Base-by-base conservation (phyloP, 2,888 invertebrate species). In the Stratiomys singularior region DNA sequence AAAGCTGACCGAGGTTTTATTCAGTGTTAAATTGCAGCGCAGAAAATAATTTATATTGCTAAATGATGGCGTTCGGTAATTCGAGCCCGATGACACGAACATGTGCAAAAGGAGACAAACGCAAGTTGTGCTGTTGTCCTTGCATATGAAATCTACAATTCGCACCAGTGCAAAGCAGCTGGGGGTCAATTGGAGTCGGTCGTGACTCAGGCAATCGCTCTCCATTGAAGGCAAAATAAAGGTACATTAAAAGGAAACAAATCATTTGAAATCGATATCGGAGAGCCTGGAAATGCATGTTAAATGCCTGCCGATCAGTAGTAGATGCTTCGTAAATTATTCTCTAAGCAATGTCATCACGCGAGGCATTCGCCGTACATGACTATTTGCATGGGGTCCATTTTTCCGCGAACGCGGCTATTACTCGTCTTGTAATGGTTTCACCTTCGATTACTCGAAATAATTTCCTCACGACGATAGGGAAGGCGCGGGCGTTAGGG, bases 11-110 rank as follows among this genome's bases (percentile, higher is more conserved):
- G 15, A 4, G 15, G 13, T 18, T 23, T 25, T 69, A 69, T 47
- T 69, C 18, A 69, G 47, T 27, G 69, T 47, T 25, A 46, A 69
- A 69, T 69, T 69, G 46, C 69, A 69, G 46, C 46, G 25, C 23
- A 25, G 23, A 11, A 23, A 25, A 69, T 25, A 69, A 69, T 69
- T 69, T 69, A 69, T 69, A 23, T 47, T 18, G 23, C 11, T 27
- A 69, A 47, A 69, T 69, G 47, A 46, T 47, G 69, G 47, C 15
- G 69, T 27, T 15, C 47, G 11, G 69, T 69, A 69, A 46, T 69
- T 69, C 47, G 46, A 69, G 69, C 46, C 27, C 46, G 46, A 46
- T 47, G 47, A 69, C 69, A 69, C 69, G 69, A 69, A 69, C 69
- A 69, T 47, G 25, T 69, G 46, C 47, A 1, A n/a, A 30, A 46